Base-by-base conservation (phyloP, 2,888 invertebrate species). In the Lasioglossum figueresi region DNA sequence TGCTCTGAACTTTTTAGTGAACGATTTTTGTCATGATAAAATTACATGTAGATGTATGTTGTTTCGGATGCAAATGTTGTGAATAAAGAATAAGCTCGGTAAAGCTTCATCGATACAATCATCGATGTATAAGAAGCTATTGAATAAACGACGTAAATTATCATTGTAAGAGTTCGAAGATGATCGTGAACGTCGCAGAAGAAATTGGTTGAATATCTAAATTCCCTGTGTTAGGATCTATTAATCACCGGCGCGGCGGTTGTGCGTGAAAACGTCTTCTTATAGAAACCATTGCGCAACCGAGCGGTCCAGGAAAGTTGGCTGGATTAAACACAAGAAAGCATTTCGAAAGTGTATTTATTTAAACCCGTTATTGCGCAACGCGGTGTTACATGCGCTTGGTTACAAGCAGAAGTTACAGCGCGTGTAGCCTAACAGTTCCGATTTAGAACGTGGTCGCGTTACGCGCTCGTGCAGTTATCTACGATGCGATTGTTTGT, bases 291-390 rank as follows among this genome's bases (percentile, higher is more conserved):
- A n/a, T 85, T 85, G 31, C 74, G 74, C 43, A 80, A 84, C 19
- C 8, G 79, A 48, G 27, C 40, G 31, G 48, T 52, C 4, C 59
- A 76, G 79, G 79, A 79, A 83, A 85, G 84, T 77, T 71, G 16
- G 37, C 52, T 31, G 74, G 76, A 80, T 77, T 77, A 63, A 48
- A 84, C 63, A 72, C 77, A 85, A 76, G 80, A 84, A 74, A 80
- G 76, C 76, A 74, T 84, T 85, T 85, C 80, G 85, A 84, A 85
- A 85, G 85, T 77, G 59, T 70, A 75, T 84, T 84, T 83, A 83
- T 83, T 84, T 77, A 66, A 80, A 71, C 71, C 40, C 27, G 80
- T 79, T 66, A 31, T 84, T 85, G 34, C 68, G 68, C 31, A 85
- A 85, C 27, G 59, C 68, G 37, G 34, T 71, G 71, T 75, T 70